These are phyloP conservation scores for Himalopsyche japonica DNA, from an alignment of 2,888 invertebrate genomes.

Conservation along the genomic window DNA sequence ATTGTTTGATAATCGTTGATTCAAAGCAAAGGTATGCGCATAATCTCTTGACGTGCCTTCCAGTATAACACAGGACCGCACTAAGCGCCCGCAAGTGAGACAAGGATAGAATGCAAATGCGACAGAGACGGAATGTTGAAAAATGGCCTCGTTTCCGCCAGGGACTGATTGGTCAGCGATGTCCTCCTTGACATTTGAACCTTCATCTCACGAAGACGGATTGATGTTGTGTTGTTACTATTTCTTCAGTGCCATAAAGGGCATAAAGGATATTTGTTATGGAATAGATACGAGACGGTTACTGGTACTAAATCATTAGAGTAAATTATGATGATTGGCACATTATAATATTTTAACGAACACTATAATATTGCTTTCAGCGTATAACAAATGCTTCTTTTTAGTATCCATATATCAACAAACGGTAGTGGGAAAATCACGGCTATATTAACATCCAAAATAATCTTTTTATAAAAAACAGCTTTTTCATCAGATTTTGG, in stretches of 20 bases:
- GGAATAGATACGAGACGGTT: background rate
- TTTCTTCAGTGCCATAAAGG: background rate
- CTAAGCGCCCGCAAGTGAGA: background rate
- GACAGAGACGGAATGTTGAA: constrained; percentile 17
- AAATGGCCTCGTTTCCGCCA: constrained; percentile 28
- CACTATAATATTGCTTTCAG: no score
- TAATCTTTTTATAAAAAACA: no score
- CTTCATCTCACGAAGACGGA: constrained; percentile 19
- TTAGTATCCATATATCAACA: no score
- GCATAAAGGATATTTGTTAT: background rate
- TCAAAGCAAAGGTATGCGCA: constrained; percentile 15
- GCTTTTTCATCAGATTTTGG: no score
- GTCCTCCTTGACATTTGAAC: constrained; percentile 34
- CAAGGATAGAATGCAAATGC: constrained; percentile 33
- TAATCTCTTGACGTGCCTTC: constrained; percentile 15
- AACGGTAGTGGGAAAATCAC: no score
- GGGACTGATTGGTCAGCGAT: constrained; percentile 25
- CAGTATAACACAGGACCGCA: constrained; percentile 5
- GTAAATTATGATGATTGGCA: background rate
- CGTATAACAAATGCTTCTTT: no score
- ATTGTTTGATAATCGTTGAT: background rate
- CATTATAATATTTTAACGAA: no score
- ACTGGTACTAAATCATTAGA: background rate
- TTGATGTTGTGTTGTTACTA: constrained; percentile 4
- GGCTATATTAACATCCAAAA: no score